These are phyloP conservation scores for Brachypteracias leptosomus DNA, from an alignment of 2,113 vertebrate genomes.

Conservation along the genomic window DNA sequence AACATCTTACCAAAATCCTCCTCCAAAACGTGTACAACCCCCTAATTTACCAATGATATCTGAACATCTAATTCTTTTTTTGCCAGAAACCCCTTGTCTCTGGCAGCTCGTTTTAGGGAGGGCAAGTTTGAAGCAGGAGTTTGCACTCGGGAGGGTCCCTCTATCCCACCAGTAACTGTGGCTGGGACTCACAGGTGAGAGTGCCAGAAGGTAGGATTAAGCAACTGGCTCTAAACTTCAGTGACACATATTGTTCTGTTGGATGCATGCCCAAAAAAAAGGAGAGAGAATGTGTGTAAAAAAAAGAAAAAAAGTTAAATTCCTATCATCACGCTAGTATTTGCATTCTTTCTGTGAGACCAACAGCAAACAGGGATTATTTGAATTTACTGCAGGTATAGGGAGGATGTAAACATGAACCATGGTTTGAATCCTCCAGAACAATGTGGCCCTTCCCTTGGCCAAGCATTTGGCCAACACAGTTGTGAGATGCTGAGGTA, in stretches of 20 bases:
- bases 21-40: neutral
- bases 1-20: neutral
- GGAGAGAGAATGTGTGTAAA: neutral
- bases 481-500: neutral
- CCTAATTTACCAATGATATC: neutral
- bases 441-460: neutral
- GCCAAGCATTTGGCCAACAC: neutral
- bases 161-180: neutral
- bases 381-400: neutral
- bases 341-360: neutral
- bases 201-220: slow-evolving; percentile 16
- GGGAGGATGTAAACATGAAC: neutral
- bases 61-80: neutral
- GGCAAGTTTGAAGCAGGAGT: neutral
- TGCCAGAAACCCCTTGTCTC: neutral
- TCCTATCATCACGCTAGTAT: rapidly evolving
- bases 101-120: neutral
- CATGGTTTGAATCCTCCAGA: neutral
- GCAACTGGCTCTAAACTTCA: slow-evolving; percentile 5
- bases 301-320: no score
- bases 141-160: neutral
- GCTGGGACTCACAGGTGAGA: neutral
- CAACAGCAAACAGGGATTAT: neutral
- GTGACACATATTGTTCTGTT: neutral
- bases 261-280: neutral